Evolutionary conservation across 1,140 invertebrate genomes (phyloP), one percentile per base, ranked within the genome.

Genomic region (Bombus affinis): DNA sequence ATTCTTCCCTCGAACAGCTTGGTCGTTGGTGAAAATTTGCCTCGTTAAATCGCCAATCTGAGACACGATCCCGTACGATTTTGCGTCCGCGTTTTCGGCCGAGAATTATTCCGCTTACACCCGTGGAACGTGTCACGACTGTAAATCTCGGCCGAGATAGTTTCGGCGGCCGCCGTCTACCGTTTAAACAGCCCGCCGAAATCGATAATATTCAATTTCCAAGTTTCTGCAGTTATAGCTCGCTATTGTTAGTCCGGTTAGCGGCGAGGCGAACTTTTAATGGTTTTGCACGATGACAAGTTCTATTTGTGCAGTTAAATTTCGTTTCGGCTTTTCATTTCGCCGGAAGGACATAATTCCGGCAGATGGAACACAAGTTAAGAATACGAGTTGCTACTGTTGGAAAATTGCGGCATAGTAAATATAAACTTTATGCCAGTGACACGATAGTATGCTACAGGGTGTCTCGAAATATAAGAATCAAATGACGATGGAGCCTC

Each of bases 151-250:
- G 39, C 47, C 47, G 47, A 22, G 8, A 18, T 73, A 73, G 28
- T 42, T 73, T n/a, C 25, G 25, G 15, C 37, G 28, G 12, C 39
- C 39, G 5, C 2, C 4, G 73, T 57, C 47, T 59, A 12, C 25
- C 47, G 22, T 76, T 76, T 76, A 53, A 76, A 76, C 74, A 59
- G 6, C 25, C 74, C 25, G 32, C 35, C 22, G 47, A 76, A 59
- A 76, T 59, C 74, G 74, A 76, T 76, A 76, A 76, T 76, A 76
- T 39, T 76, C 74, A 76, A 59, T 76, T 57, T 39, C 35, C 74
- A 37, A 59, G 74, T 76, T 76, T n/a, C 47, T 37, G 12, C 28
- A 18, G 74, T 59, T 76, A 59, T 57, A 25, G 10, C 32, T 22
- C 18, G 42, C n/a, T 74, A 74, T 53, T 74, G 42, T 74, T 53